A percentile compares a stretch with the other conserved stretches of the same genome.
Conservation (phyloP, 2,797 vertebrate species). For the Malacoraja senta region DNA sequence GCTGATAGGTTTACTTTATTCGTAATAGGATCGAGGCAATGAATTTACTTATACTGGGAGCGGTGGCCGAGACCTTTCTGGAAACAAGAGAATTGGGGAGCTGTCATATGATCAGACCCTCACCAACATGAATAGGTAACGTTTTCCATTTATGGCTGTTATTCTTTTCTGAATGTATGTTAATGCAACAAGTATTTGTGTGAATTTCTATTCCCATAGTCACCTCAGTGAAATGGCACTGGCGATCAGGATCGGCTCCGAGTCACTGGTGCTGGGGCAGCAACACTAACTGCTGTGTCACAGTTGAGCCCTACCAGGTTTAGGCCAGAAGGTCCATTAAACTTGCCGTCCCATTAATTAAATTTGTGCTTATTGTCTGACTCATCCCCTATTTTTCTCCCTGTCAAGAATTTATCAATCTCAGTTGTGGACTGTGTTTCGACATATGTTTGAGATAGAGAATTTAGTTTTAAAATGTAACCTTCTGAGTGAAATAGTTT, state of each 20-base stretch:
- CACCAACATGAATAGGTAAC: conserved; percentile 97
- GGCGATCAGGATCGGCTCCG: too few relatives aligned
- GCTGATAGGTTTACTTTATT: not conserved
- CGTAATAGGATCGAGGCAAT: conserved; percentile 82
- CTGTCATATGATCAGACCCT: conserved; percentile 95
- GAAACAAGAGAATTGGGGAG: conserved; percentile 95
- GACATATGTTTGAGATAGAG: not conserved
- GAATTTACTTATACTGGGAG: conserved; percentile 98
- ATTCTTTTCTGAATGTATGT: not conserved
- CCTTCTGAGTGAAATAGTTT: not conserved
- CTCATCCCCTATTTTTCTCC: not conserved
- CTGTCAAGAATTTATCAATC: not conserved
- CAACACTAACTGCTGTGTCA: too few relatives aligned
- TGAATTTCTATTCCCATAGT: too few relatives aligned
- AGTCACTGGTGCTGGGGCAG: too few relatives aligned
- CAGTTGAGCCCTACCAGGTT: too few relatives aligned
- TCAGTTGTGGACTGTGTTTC: not conserved
- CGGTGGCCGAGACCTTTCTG: conserved; percentile 93
- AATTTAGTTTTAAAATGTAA: not conserved
- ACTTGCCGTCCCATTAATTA: not conserved
- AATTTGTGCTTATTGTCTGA: not conserved
- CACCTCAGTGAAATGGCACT: too few relatives aligned
- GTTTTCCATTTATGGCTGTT: conserved; percentile 26
- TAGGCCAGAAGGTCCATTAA: too few relatives aligned
- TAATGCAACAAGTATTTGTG: too few relatives aligned